Evolutionary conservation across 2,113 vertebrate genomes (phyloP).

Genomic region (Pygoscelis adeliae): DNA sequence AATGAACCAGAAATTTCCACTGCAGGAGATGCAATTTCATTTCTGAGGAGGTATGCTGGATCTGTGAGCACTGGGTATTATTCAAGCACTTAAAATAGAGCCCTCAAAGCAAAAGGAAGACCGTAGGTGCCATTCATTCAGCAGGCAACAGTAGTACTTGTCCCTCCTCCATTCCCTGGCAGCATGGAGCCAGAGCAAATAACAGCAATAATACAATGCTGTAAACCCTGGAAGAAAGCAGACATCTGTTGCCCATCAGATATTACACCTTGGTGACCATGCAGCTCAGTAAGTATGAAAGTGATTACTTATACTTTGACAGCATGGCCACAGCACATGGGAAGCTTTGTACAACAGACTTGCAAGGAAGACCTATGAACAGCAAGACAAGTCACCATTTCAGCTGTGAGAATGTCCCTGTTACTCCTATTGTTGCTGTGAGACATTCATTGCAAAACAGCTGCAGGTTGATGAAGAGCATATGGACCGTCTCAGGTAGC

Average conservation of each 20-base stretch:
- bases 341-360: background rate
- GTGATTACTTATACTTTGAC: constrained; percentile 52
- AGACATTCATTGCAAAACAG: background rate
- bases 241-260: constrained; percentile 61
- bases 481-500: constrained; percentile 15
- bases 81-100: background rate
- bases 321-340: background rate
- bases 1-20: background rate
- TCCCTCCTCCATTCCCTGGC: background rate
- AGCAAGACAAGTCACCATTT: background rate
- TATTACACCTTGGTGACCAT: constrained; percentile 59
- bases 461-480: constrained; percentile 42
- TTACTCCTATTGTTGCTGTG: background rate
- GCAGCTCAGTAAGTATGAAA: constrained; percentile 54
- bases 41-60: background rate
- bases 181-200: constrained; percentile 39
- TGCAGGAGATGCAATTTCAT: background rate
- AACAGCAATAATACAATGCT: background rate
- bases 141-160: background rate
- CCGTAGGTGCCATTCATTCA: background rate
- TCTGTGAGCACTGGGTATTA: background rate
- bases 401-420: background rate
- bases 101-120: background rate
- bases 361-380: background rate
- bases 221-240: constrained; percentile 21